These are phyloP conservation scores for Drosophila albomicans DNA, from an alignment of 1,140 invertebrate species.

Conservation along the genomic window DNA sequence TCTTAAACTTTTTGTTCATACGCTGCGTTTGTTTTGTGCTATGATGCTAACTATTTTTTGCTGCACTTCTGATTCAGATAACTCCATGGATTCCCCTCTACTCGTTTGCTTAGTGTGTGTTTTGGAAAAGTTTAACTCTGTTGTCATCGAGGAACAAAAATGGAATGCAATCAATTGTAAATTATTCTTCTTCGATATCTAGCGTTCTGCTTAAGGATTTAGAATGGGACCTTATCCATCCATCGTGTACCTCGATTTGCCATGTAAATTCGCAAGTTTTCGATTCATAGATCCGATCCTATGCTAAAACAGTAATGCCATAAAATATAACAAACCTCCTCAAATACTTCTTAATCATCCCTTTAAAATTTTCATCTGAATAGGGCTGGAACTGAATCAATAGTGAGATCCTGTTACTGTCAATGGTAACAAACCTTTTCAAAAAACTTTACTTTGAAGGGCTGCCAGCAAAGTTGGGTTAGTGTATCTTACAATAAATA, in stretches of 20 bases:
- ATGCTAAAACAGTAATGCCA: conserved; percentile 68
- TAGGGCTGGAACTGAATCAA: background rate
- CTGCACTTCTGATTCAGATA: conserved; percentile 44
- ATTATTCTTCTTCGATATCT: conserved; percentile 38
- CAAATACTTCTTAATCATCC: too few relatives aligned
- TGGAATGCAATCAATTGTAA: conserved; percentile 58
- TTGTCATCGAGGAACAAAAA: conserved; percentile 58
- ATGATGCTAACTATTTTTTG: conserved; percentile 60
- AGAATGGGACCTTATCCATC: background rate
- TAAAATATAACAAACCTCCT: conserved; percentile 70
- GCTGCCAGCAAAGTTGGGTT: background rate
- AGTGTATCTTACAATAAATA: background rate
- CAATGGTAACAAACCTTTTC: conserved; percentile 72
- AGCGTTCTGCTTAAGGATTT: background rate
- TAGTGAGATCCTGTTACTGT: conserved; percentile 44
- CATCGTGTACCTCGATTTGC: conserved; percentile 54
- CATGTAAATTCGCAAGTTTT: conserved; percentile 63
- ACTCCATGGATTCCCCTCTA: background rate
- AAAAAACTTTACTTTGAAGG: conserved; percentile 44
- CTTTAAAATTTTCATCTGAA: background rate
- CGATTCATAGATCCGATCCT: conserved; percentile 60
- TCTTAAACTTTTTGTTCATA: conserved; percentile 16
- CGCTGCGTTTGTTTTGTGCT: conserved; percentile 43
- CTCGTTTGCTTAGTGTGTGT: conserved; percentile 27
- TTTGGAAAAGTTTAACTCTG: conserved; percentile 59